Percentiles rank a stretch among this genome's conserved stretches.
Evolutionary conservation across 35 echinoderm and acorn worm species (phyloP).

Genomic region (Holothuria glaberrima): DNA sequence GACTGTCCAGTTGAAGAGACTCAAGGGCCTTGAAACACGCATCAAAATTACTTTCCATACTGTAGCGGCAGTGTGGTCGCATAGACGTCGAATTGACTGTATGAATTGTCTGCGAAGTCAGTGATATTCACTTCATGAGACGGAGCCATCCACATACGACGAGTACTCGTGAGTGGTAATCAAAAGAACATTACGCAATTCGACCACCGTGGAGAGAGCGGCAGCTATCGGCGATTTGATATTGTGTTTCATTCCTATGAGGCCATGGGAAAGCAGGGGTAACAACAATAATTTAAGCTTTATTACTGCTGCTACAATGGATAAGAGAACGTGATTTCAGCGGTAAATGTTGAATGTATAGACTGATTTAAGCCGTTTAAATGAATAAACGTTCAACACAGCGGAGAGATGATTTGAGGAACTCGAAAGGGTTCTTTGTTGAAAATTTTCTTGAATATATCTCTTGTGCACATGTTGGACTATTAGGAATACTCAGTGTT

Average conservation of each 20-base stretch:
- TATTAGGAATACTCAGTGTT: no score
- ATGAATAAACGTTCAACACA: no score
- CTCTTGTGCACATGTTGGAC: no score
- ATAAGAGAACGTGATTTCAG: no score
- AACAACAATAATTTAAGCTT: conserved; percentile 29
- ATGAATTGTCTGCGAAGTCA: not conserved
- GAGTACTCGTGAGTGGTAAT: conserved; percentile 13
- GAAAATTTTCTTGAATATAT: no score
- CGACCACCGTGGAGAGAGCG: conserved; percentile 30
- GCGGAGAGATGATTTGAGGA: no score
- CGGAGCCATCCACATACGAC: not conserved
- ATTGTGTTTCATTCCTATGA: conserved; percentile 32
- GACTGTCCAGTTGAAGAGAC: not conserved
- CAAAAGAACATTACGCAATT: conserved; percentile 43
- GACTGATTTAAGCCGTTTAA: no score
- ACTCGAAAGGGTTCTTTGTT: no score
- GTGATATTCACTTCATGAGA: not conserved
- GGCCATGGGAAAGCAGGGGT: conserved; percentile 12
- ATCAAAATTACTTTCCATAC: not conserved
- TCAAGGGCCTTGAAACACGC: not conserved
- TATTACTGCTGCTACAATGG: not conserved
- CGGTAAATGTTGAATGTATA: no score
- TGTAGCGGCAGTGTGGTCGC: not conserved
- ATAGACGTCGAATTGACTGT: not conserved
- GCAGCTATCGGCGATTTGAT: conserved; percentile 27